phyloP scores from a whole-genome alignment of 2,113 vertebrate species.

The Oostethus manadensis region DNA sequence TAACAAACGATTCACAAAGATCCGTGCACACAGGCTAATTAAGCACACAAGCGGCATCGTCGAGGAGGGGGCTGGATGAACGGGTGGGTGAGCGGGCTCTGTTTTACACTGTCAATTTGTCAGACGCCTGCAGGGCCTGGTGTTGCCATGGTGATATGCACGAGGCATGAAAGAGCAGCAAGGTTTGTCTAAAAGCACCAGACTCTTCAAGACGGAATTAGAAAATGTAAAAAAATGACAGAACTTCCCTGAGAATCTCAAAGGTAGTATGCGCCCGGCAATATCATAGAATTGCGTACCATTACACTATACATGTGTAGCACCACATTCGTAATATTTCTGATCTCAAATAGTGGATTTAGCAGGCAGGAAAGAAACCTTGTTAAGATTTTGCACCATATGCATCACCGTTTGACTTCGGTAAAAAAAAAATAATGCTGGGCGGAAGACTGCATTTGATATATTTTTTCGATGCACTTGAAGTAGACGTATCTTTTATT shows the following conservation, averaged over 20 bases:
- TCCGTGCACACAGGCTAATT: slow-evolving; percentile 44
- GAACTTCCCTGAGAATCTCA: slow-evolving; percentile 44
- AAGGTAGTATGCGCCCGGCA: slow-evolving; percentile 29
- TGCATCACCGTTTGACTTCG: too few relatives aligned
- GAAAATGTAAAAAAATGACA: slow-evolving; percentile 25
- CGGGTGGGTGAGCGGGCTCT: slow-evolving; percentile 68
- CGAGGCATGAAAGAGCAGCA: slow-evolving; percentile 74
- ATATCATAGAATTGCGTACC: neutral
- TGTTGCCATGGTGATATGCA: slow-evolving; percentile 78
- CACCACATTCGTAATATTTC: too few relatives aligned
- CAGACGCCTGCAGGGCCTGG: slow-evolving; percentile 75
- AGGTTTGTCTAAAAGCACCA: slow-evolving; percentile 74
- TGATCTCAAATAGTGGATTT: too few relatives aligned
- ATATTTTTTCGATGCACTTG: too few relatives aligned
- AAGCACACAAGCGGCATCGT: slow-evolving; percentile 41
- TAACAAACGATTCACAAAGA: slow-evolving; percentile 43
- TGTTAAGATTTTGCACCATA: too few relatives aligned
- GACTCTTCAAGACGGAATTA: slow-evolving; percentile 68
- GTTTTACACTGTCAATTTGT: slow-evolving; percentile 77
- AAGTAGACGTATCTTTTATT: too few relatives aligned
- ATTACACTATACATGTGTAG: too few relatives aligned
- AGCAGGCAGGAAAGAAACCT: too few relatives aligned
- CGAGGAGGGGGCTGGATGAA: slow-evolving; percentile 64
- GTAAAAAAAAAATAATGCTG: too few relatives aligned
- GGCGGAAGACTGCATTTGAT: too few relatives aligned